Conservation (phyloP, 2,888 invertebrate genomes). For the Neoitamus cyanurus region DNA sequence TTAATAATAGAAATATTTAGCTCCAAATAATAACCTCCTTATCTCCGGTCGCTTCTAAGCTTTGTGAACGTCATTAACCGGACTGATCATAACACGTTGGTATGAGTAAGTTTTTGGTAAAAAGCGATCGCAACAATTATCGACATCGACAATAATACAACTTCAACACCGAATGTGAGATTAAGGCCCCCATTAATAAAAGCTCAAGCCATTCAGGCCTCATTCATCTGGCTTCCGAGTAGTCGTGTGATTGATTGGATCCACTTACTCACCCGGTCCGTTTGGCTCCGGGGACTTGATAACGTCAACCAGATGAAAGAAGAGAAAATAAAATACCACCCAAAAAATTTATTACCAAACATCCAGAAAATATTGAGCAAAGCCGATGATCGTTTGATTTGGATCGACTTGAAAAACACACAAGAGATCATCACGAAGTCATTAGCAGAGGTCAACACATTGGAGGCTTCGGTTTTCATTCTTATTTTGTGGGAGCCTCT, state of each 20-base stretch:
- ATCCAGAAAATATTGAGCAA: not conserved
- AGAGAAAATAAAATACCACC: not conserved
- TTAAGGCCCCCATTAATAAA: not conserved
- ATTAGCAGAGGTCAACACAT: slow-evolving; percentile 39
- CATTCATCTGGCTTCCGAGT: not conserved
- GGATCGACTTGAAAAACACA: slow-evolving; percentile 22
- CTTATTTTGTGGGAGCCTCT: not conserved
- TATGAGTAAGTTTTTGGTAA: not conserved
- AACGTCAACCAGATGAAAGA: not conserved
- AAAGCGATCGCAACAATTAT: not conserved
- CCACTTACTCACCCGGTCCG: not conserved
- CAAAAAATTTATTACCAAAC: not conserved
- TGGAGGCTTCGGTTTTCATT: not conserved
- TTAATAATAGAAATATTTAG: not conserved
- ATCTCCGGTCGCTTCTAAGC: not conserved
- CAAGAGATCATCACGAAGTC: slow-evolving; percentile 41
- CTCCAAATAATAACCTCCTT: not conserved
- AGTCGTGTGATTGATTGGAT: slow-evolving; percentile 1
- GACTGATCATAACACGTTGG: not conserved
- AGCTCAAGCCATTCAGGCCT: not conserved
- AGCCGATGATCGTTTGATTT: slow-evolving; percentile 28
- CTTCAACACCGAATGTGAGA: not conserved
- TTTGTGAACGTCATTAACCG: not conserved
- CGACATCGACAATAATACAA: not conserved
- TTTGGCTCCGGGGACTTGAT: not conserved